Conservation (phyloP, 1,140 invertebrate genomes). For the Drosophila repletoides region DNA sequence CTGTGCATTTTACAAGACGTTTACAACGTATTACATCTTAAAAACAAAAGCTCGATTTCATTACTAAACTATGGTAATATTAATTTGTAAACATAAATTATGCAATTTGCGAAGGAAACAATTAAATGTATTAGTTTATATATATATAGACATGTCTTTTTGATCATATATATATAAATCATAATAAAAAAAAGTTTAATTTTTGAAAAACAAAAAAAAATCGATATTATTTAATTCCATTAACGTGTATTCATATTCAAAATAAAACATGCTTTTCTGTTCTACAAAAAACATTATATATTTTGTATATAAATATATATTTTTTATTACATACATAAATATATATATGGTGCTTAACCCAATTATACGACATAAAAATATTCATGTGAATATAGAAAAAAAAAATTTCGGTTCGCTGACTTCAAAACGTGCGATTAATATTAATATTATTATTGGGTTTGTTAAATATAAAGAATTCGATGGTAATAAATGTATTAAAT, state of each 20-base stretch:
- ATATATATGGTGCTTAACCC: too few species aligned
- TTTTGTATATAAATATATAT: not conserved
- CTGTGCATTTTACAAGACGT: not conserved
- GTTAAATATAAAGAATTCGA: too few species aligned
- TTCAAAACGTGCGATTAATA: too few species aligned
- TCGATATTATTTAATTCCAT: too few species aligned
- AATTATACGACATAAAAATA: too few species aligned
- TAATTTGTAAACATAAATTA: not conserved
- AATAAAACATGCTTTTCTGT: not conserved
- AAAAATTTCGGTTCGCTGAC: too few species aligned
- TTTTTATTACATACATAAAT: not conserved
- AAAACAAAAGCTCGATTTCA: too few species aligned
- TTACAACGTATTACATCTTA: not conserved
- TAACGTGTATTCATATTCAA: too few species aligned
- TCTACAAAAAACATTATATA: not conserved
- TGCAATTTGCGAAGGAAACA: not conserved
- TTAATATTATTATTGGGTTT: not conserved
- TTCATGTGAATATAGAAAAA: too few species aligned
- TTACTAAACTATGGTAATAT: too few species aligned
- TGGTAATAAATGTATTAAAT: too few species aligned
- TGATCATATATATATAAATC: slow-evolving; percentile 2
- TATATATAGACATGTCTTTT: slow-evolving; percentile 5
- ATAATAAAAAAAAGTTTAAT: slow-evolving; percentile 14
- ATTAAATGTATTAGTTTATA: slow-evolving; percentile 16
- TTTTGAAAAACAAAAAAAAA: not conserved